Conservation (phyloP, 1,140 invertebrate genomes). For the Drosophila nannoptera region DNA sequence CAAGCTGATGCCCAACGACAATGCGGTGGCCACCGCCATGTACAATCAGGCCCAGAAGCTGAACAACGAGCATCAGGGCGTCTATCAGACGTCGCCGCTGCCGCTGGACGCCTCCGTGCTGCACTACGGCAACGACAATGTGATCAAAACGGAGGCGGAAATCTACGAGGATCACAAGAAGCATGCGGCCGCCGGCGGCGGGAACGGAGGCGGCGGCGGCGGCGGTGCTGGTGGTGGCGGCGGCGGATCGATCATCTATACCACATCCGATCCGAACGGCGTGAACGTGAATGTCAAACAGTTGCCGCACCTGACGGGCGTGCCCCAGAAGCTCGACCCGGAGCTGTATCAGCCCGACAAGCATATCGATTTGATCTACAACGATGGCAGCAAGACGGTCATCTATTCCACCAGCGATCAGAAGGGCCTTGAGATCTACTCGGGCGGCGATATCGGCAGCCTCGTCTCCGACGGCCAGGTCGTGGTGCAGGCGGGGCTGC, state of each 20-base stretch:
- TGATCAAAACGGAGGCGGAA: constrained; percentile 76
- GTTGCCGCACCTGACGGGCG: constrained; percentile 80
- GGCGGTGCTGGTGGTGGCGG: no score
- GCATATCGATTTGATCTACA: constrained; percentile 87
- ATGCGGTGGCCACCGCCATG: constrained; percentile 76
- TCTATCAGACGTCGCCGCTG: constrained; percentile 74
- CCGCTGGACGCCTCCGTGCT: constrained; percentile 73
- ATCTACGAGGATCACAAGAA: constrained; percentile 78
- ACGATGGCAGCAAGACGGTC: constrained; percentile 89
- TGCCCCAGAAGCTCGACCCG: constrained; percentile 71
- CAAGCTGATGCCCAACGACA: constrained; percentile 76
- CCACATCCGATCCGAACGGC: constrained; percentile 77
- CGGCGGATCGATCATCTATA: constrained; percentile 77
- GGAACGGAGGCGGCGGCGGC: no score
- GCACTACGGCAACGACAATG: constrained; percentile 72
- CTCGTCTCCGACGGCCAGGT: constrained; percentile 77
- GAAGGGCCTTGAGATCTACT: constrained; percentile 80
- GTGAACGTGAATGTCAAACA: constrained; percentile 80
- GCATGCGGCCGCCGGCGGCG: no score
- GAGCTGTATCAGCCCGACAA: constrained; percentile 74
- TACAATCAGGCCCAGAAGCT: constrained; percentile 77
- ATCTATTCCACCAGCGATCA: constrained; percentile 86
- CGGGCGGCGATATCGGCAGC: constrained; percentile 80
- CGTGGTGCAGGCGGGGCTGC: constrained; percentile 71
- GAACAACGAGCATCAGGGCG: constrained; percentile 71